phyloP scores from a whole-genome alignment of 1,140 invertebrate genomes.

The Drosophila simulans region DNA sequence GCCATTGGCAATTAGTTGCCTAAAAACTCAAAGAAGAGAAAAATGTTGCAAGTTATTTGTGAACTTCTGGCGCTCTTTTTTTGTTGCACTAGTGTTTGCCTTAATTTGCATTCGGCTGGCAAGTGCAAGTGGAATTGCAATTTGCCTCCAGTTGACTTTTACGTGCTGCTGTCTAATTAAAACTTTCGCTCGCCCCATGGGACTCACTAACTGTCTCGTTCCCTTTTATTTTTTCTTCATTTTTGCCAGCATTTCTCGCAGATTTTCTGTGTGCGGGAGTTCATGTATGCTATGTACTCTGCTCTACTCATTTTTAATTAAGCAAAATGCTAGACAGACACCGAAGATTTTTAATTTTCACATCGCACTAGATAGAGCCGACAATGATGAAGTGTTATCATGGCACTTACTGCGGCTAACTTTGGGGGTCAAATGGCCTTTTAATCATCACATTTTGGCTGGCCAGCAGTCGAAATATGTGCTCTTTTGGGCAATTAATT shows the following conservation, averaged over 20 bases:
- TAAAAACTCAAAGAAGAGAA: slow-evolving; percentile 20
- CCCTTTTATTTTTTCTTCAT: slow-evolving; percentile 4
- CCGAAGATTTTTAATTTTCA: slow-evolving; percentile 73
- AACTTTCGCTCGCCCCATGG: slow-evolving; percentile 58
- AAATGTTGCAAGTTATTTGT: slow-evolving; percentile 23
- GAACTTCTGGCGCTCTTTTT: slow-evolving; percentile 23
- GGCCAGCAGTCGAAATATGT: slow-evolving; percentile 20
- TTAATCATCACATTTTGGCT: slow-evolving; percentile 58
- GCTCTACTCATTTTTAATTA: slow-evolving; percentile 79
- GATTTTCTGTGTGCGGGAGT: slow-evolving; percentile 24
- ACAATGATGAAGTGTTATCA: slow-evolving; percentile 20
- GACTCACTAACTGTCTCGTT: slow-evolving; percentile 29
- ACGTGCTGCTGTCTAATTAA: slow-evolving; percentile 80
- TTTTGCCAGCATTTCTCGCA: background rate
- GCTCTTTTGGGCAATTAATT: slow-evolving; percentile 65
- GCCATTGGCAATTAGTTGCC: slow-evolving; percentile 37
- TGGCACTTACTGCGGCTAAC: slow-evolving; percentile 26
- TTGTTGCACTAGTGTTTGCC: slow-evolving; percentile 48
- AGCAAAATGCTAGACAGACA: slow-evolving; percentile 72
- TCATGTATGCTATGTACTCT: slow-evolving; percentile 42
- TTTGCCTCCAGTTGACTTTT: slow-evolving; percentile 72
- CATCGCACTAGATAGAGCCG: background rate
- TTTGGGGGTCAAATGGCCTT: slow-evolving; percentile 55
- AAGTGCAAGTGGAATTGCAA: slow-evolving; percentile 71
- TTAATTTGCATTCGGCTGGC: slow-evolving; percentile 65